Evolutionary conservation across 2,888 invertebrate species (phyloP), one percentile per base, ranked within the genome.

Genomic region (Timandra comae): DNA sequence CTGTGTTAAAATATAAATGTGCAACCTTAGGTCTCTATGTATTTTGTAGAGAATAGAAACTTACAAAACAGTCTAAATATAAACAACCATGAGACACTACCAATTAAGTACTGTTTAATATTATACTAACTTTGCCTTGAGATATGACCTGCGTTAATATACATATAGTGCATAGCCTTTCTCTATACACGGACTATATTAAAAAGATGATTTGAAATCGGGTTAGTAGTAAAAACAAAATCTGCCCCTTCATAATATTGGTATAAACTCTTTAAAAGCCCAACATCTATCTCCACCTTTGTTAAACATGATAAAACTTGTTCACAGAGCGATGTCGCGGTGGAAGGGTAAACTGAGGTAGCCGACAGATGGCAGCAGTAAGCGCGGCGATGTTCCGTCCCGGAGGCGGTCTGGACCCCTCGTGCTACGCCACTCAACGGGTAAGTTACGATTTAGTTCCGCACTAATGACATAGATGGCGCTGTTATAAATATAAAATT

Each of bases 371-470:
- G 90, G 89, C 90, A 87, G 88, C 88, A 87, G 89, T 89, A 73
- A 89, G 88, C 81, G 87, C 90, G 89, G 90, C 89, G 78, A 90
- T 90, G 89, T 89, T 87, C 81, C 89, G 89, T 75, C 89, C 89
- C 60, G 86, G 88, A 80, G 86, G 88, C 76, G 86, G 87, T 64
- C 81, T 87, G 67, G 89, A 89, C 80, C 87, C 87, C 80, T 86
- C 87, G 63, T 89, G 88, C 79, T 88, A 88, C 72, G 87, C 86
- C 73, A 81, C 87, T 66, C 88, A 89, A 79, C 87, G 88, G 88
- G 90, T 90, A 73, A 77, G 86, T 72, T 6, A 16, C 16, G 3
- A 16, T 16, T 16, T 16, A 51, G 42, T 72, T 56, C 51, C 2
- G 0, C 3, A 2, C 0, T 4, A 25, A 10, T 16, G 3, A 8